phyloP scores from a whole-genome alignment of 2,888 invertebrate species.

The Junonia oenone region DNA sequence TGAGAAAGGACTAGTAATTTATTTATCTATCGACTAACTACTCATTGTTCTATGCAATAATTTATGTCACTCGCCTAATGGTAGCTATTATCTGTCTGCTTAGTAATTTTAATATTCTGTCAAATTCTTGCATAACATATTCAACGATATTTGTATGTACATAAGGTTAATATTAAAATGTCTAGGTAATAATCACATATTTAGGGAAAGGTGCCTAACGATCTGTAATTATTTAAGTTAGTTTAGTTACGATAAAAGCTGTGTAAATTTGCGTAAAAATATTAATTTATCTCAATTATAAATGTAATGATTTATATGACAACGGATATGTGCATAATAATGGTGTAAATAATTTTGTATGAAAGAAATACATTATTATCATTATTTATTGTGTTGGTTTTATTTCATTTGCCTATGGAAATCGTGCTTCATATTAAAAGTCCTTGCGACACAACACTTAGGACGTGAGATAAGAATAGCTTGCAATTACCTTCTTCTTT shows the following conservation, averaged over 20 bases:
- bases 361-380: constrained; percentile 70
- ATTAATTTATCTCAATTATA: constrained; percentile 70
- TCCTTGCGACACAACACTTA: neutral
- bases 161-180: neutral
- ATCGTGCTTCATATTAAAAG: neutral
- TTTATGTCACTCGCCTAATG: neutral
- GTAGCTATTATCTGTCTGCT: neutral
- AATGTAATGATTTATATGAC: constrained; percentile 73
- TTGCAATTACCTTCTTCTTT: no score
- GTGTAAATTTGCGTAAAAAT: constrained; percentile 64
- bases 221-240: constrained; percentile 61
- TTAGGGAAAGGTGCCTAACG: constrained; percentile 64
- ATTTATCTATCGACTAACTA: neutral
- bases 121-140: constrained; percentile 9
- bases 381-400: constrained; percentile 61
- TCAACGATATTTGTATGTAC: neutral
- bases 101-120: neutral
- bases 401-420: no score
- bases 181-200: constrained; percentile 29
- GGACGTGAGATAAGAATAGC: no score
- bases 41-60: constrained; percentile 1
- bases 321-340: constrained; percentile 72
- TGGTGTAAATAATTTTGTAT: constrained; percentile 71
- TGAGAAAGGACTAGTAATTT: neutral
- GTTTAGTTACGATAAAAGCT: constrained; percentile 37